A percentile compares a stretch with the other conserved stretches of the same genome.
Conservation (phyloP, 2,888 invertebrate genomes). For the Diloba caeruleocephala region DNA sequence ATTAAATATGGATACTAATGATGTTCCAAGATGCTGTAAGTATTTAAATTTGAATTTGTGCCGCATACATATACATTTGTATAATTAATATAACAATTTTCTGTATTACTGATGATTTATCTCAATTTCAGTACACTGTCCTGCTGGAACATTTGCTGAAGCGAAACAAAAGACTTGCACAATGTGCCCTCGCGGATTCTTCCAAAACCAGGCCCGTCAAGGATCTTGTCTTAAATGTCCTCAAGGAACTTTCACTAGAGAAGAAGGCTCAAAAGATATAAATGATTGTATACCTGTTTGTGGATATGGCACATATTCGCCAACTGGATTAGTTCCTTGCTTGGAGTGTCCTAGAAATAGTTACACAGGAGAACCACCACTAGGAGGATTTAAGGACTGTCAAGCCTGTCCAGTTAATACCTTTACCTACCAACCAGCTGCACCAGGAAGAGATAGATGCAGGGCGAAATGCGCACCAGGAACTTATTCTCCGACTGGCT, state of each 20-base stretch:
- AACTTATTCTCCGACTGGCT: constrained; percentile 96
- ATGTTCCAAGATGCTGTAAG: constrained; percentile 97
- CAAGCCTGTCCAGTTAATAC: constrained; percentile 97
- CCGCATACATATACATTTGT: constrained; percentile 5
- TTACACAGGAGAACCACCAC: constrained; percentile 95
- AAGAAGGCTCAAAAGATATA: constrained; percentile 96
- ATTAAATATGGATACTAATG: constrained; percentile 96
- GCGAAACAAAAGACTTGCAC: constrained; percentile 97
- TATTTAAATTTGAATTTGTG: constrained; percentile 55
- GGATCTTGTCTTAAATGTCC: constrained; percentile 97
- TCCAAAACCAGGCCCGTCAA: constrained; percentile 97
- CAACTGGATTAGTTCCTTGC: constrained; percentile 97
- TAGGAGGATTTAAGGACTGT: constrained; percentile 97
- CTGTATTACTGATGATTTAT: neutral
- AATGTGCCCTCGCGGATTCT: constrained; percentile 97
- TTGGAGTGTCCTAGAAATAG: constrained; percentile 98
- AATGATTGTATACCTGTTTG: constrained; percentile 97
- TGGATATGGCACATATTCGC: constrained; percentile 98
- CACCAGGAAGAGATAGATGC: constrained; percentile 94
- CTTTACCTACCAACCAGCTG: constrained; percentile 97
- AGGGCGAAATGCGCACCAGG: constrained; percentile 97
- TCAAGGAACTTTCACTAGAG: constrained; percentile 96
- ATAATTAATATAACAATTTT: neutral
- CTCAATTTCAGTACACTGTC: constrained; percentile 95
- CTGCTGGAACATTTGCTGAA: constrained; percentile 97